Evolutionary conservation across 2,113 vertebrate species (phyloP).

Genomic region (Sorex fumeus): DNA sequence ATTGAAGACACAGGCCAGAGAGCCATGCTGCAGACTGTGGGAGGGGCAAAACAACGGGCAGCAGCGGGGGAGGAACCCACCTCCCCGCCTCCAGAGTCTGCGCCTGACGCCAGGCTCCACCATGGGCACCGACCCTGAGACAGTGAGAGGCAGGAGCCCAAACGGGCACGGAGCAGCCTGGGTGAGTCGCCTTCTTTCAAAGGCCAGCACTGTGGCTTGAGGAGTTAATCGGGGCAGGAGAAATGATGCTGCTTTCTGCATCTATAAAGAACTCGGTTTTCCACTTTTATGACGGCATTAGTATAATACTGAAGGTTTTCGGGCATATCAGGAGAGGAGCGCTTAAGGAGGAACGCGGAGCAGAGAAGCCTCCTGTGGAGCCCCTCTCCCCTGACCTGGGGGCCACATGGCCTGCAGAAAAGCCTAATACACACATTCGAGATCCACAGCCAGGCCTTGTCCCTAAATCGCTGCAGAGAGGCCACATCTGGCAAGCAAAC

Average conservation of each 20-base stretch:
- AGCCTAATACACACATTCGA: conserved; percentile 62
- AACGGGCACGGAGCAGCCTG: conserved; percentile 75
- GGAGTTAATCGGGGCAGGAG: conserved; percentile 77
- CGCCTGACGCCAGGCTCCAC: too few relatives aligned
- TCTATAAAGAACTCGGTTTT: conserved; percentile 73
- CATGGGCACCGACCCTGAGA: conserved; percentile 79
- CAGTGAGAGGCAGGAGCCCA: conserved; percentile 63
- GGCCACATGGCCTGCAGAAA: conserved; percentile 73
- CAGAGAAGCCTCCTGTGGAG: conserved; percentile 18
- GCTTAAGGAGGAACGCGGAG: conserved; percentile 71
- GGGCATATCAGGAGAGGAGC: conserved; percentile 76
- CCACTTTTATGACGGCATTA: conserved; percentile 81
- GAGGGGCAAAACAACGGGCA: background rate
- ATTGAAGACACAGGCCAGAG: conserved; percentile 49
- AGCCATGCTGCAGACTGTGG: background rate
- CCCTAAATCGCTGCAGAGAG: background rate
- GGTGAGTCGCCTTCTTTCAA: conserved; percentile 76
- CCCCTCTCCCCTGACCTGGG: conserved; percentile 34
- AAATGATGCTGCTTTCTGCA: conserved; percentile 76
- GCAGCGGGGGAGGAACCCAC: background rate
- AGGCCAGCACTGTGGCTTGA: conserved; percentile 29
- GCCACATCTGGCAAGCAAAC: background rate
- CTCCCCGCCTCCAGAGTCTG: conserved; percentile 68
- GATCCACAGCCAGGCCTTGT: background rate
- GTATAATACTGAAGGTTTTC: conserved; percentile 78